Percentiles rank a stretch among this genome's conserved stretches.
phyloP scores from a whole-genome alignment of 2,797 vertebrate genomes.

The Acanthis flammea region DNA sequence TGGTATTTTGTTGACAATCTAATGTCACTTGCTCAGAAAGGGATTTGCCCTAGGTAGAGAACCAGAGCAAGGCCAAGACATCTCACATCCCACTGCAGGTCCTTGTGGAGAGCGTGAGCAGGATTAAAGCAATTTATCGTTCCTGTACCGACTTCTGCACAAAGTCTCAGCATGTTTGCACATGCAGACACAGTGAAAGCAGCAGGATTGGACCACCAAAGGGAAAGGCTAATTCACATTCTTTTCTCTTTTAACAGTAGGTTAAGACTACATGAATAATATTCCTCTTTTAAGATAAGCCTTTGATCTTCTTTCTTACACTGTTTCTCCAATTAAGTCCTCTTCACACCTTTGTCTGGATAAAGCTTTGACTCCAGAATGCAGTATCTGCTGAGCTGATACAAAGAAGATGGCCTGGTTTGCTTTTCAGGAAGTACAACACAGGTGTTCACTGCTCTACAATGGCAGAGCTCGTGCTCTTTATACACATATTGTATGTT shows the following conservation, averaged over 20 bases:
- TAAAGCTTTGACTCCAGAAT: background rate
- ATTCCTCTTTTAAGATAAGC: background rate
- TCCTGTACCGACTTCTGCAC: background rate
- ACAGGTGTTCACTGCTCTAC: background rate
- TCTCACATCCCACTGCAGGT: background rate
- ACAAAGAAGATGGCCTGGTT: background rate
- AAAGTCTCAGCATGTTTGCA: background rate
- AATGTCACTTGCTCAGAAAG: background rate
- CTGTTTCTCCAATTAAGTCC: background rate
- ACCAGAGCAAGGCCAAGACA: background rate
- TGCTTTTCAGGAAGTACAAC: background rate
- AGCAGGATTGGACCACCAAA: background rate
- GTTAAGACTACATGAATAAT: background rate
- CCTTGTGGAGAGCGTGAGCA: rapidly evolving
- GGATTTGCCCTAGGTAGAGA: background rate
- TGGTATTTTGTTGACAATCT: background rate
- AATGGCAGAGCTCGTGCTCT: background rate
- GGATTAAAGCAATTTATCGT: background rate
- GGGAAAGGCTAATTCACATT: background rate
- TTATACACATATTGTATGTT: background rate
- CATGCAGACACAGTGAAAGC: background rate
- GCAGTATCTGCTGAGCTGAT: background rate
- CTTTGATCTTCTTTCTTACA: background rate
- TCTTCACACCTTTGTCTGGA: background rate
- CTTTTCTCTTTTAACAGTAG: background rate